These are phyloP conservation scores for Oryzias celebensis DNA, from an alignment of 2,113 vertebrate genomes.

Conservation along the genomic window DNA sequence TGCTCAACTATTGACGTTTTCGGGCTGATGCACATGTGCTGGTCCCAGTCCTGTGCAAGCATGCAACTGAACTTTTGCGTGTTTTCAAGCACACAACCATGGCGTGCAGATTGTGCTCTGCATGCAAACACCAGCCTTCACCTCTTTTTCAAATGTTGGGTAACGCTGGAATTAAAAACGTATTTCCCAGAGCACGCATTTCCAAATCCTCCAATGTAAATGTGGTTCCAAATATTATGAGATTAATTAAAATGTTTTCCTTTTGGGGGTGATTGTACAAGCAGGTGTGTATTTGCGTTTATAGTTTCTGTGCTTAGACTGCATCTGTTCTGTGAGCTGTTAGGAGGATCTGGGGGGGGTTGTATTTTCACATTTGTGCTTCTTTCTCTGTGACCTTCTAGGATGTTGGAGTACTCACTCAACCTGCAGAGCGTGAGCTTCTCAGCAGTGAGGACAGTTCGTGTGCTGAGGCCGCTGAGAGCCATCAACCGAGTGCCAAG, in stretches of 20 bases:
- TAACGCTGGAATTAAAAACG: conserved; percentile 26
- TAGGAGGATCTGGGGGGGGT: background rate
- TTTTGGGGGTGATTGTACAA: conserved; percentile 18
- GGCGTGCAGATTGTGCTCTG: conserved; percentile 16
- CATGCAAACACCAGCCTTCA: conserved; percentile 22
- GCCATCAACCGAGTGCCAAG: conserved; percentile 97
- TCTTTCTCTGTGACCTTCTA: conserved; percentile 57
- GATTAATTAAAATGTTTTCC: conserved; percentile 40
- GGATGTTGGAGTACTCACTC: conserved; percentile 98
- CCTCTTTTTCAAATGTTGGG: background rate
- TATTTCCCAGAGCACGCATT: conserved; percentile 32
- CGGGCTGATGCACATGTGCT: too few species aligned
- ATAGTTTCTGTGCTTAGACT: conserved; percentile 30
- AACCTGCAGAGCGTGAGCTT: conserved; percentile 98
- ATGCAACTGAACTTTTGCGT: conserved; percentile 6
- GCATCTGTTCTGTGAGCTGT: conserved; percentile 11
- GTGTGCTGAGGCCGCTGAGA: conserved; percentile 93
- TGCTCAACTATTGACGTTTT: too few species aligned
- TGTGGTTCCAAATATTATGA: conserved; percentile 23
- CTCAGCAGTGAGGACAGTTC: conserved; percentile 93
- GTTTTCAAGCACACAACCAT: conserved; percentile 6
- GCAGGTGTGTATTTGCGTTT: conserved; percentile 19
- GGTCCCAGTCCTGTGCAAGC: conserved; percentile 1
- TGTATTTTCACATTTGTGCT: background rate
- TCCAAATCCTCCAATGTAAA: conserved; percentile 33